Evolutionary conservation across 2,888 invertebrate genomes (phyloP), one percentile per base, ranked within the genome.

Genomic region (Heliconius erato): DNA sequence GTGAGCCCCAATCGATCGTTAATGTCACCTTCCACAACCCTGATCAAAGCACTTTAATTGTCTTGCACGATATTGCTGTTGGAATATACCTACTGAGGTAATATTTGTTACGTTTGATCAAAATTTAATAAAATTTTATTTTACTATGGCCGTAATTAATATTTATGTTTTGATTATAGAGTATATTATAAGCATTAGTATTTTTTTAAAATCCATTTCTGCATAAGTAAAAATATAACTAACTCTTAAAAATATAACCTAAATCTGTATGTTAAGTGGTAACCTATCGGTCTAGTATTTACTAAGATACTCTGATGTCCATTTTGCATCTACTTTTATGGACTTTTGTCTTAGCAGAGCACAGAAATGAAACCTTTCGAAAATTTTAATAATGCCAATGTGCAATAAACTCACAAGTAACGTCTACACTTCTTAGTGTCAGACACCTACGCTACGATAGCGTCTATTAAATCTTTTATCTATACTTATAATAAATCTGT

Each of bases 1-100:
- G 84, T 84, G 78, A 80, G 54, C 78, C 44, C 14, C 78, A 54
- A 82, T 84, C 82, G 82, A 82, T 71, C 74, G 80, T 82, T 80
- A 80, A 76, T 81, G 84, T 80, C 74, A 79, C 82, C 69, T 79
- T 68, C 44, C 28, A 80, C 16, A 68, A 71, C 72, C 69, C 77
- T 65, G 63, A 71, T 72, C 65, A 65, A 49, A 78, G 71, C 69
- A n/a, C 81, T 78, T 81, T 78, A 69, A 67, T 65, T 40, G 40
- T 74, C 40, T 28, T 26, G 77, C 26, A 35, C 35, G 35, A 49
- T 71, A 40, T 71, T 71, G 28, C 44, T 81, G 16, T 69, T 65
- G n/a, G 78, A 81, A 77, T 78, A 63, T 44, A 40, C 11, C n/a
- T 44, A 59, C 9, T n/a, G 63, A 63, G n/a, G 63, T n/a, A 63